Evolutionary conservation across 2,797 vertebrate species (phyloP).

Genomic region (Podarcis siculus): DNA sequence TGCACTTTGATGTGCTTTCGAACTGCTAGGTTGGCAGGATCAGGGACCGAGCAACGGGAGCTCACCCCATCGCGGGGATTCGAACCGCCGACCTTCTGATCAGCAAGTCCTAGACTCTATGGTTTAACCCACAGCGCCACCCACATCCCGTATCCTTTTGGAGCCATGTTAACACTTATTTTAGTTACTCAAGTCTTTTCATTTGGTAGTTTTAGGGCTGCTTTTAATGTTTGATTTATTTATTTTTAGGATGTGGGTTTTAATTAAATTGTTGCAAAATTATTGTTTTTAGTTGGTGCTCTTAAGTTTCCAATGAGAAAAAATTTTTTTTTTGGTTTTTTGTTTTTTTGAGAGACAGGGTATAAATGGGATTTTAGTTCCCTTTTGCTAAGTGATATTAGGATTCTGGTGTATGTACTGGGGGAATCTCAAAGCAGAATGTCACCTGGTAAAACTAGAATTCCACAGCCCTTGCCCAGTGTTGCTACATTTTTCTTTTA

Average conservation of each 20-base stretch:
- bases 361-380: not conserved
- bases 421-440: not conserved
- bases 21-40: too few relatives aligned
- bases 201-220: not conserved
- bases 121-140: too few relatives aligned
- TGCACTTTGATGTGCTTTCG: too few relatives aligned
- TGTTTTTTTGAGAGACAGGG: not conserved
- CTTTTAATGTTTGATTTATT: not conserved
- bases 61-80: too few relatives aligned
- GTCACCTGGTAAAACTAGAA: too few relatives aligned
- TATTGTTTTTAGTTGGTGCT: not conserved
- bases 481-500: not conserved
- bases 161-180: not conserved
- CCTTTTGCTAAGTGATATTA: not conserved
- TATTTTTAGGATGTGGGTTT: not conserved
- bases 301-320: not conserved
- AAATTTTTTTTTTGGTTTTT: too few relatives aligned
- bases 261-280: not conserved
- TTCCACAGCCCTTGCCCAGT: not conserved
- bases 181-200: not conserved
- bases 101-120: too few relatives aligned
- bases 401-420: not conserved
- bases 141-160: not conserved
- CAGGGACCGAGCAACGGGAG: too few relatives aligned
- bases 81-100: too few relatives aligned